Evolutionary conservation across 2,888 invertebrate species (phyloP), one percentile per base, ranked within the genome.

Genomic region (Cataglyphis albicans): DNA sequence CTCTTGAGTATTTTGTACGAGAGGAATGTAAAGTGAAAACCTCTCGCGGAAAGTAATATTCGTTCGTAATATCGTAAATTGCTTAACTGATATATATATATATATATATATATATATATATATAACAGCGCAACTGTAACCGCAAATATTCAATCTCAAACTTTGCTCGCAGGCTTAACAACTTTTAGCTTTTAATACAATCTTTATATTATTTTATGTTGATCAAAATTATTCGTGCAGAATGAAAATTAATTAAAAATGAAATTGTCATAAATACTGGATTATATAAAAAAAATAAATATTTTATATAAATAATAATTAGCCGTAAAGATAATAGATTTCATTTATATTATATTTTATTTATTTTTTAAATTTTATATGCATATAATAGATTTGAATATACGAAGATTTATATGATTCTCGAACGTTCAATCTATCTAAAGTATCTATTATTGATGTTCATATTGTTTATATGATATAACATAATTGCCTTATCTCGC

Each of bases 221-320:
- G 21, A 70, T 32, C 18, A 72, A 32, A 68, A 5, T 70, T 70
- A 52, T 70, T 70, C 32, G 15, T 35, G 10, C 18, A 3, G 21
- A 72, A 10, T 57, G 38, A 57, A 57, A 57, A 72, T 57, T 3
- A 35, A 55, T 55, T 55, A 10, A 10, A 18, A 55, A 35, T 35
- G 1, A 55, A 10, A 38, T 10, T 15, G 6, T 52, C 32, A 6
- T 72, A 72, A 72, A 55, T 18, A 21, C 55, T 2, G 35, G 6
- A 55, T 72, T 72, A 18, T 35, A 55, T 55, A 21, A 70, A 70
- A 70, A 10, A 55, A 32, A 5, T 55, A 32, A 67, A 48, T n/a
- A 68, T 68, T 15, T 48, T 25, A 25, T 67, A 67, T 41, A 21
- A 35, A 21, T 70, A 4, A 52, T 70, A 15, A 15, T 21, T 1